Evolutionary conservation across 2,113 vertebrate species (phyloP).

Genomic region (Lophotis ruficrista): DNA sequence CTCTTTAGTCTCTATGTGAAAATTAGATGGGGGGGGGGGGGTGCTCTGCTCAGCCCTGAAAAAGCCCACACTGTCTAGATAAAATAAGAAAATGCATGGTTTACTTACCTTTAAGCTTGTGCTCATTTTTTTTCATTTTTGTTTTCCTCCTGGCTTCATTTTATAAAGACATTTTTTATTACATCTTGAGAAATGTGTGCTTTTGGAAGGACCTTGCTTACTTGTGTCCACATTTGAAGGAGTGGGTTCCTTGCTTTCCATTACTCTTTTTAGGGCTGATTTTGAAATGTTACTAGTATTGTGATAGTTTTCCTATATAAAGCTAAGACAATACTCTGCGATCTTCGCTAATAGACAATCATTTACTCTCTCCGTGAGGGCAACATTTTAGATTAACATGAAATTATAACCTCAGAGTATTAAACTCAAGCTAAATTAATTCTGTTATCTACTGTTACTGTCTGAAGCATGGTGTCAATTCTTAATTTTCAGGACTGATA

Average conservation of each 20-base stretch:
- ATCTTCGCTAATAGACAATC: not conserved
- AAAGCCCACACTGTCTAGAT: not conserved
- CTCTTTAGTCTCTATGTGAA: not conserved
- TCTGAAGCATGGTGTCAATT: not conserved
- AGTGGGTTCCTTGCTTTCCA: not conserved
- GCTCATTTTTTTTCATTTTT: not conserved
- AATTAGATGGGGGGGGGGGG: not conserved
- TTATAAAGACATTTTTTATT: not conserved
- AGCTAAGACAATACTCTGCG: not conserved
- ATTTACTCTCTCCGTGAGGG: not conserved
- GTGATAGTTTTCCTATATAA: not conserved
- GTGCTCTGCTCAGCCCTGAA: not conserved
- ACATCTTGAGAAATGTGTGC: not conserved
- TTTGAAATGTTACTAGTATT: not conserved
- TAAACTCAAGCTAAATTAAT: not conserved
- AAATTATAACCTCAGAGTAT: not conserved
- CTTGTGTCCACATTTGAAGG: not conserved
- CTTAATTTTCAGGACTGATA: not conserved
- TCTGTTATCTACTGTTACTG: not conserved
- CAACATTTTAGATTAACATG: not conserved
- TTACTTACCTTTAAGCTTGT: not conserved
- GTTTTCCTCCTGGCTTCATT: not conserved
- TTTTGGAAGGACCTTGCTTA: not conserved
- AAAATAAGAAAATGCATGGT: not conserved
- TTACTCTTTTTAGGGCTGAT: not conserved